phyloP scores from a whole-genome alignment of 2,888 invertebrate genomes.

The Machimus atricapillus region DNA sequence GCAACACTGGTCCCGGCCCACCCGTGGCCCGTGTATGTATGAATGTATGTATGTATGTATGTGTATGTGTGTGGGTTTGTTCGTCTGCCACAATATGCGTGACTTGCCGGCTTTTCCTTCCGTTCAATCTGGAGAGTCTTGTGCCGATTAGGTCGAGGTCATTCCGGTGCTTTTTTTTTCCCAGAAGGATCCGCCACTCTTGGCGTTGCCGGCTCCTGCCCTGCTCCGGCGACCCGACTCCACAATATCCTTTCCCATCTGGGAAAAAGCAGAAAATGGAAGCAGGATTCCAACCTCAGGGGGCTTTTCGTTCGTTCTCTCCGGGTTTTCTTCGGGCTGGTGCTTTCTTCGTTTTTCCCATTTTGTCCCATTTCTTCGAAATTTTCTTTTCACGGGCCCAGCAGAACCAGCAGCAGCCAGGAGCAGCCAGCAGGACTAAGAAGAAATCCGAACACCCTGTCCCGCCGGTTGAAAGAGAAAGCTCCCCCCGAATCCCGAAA shows the following conservation, averaged over 20 bases:
- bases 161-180: constrained; percentile 23
- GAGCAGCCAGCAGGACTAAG: too few species aligned
- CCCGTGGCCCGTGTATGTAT: not conserved
- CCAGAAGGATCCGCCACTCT: constrained; percentile 1
- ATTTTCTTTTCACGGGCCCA: not conserved
- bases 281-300: constrained; percentile 31
- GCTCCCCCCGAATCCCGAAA: not conserved
- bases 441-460: not conserved
- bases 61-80: not conserved
- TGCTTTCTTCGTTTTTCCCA: constrained; percentile 22
- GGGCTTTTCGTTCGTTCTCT: constrained; percentile 17
- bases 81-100: constrained; percentile 23
- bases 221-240: constrained; percentile 16
- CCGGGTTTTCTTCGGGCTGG: constrained; percentile 19
- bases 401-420: not conserved
- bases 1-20: not conserved
- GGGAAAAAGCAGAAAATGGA: constrained; percentile 31
- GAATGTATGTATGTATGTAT: too few species aligned
- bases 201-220: not conserved
- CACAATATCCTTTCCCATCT: constrained; percentile 31
- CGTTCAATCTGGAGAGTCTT: constrained; percentile 26
- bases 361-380: not conserved
- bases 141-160: constrained; percentile 41
- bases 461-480: constrained; percentile 27
- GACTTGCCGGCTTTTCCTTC: constrained; percentile 34